Evolutionary conservation across 2,888 invertebrate species (phyloP).

Genomic region (Ectropis crepuscularia): DNA sequence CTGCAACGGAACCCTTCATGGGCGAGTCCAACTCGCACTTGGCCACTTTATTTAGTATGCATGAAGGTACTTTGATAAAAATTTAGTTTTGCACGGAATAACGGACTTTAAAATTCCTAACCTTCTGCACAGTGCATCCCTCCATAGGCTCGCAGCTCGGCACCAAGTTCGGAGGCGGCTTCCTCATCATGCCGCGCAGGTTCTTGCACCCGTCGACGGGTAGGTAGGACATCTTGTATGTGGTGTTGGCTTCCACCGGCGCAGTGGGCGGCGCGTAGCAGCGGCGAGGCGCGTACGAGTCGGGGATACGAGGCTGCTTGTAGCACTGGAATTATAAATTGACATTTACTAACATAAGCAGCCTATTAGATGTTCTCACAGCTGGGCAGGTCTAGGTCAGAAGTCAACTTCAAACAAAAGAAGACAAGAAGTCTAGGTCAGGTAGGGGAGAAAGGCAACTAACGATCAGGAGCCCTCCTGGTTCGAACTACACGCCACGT

Average conservation of each 20-base stretch:
- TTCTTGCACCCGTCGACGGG: conserved; percentile 74
- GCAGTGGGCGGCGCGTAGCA: conserved; percentile 84
- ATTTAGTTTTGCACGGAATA: too few species aligned
- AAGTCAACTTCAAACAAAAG: too few species aligned
- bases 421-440: too few species aligned
- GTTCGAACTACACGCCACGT: too few species aligned
- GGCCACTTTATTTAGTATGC: too few species aligned
- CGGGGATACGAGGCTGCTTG: conserved; percentile 84
- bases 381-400: too few species aligned
- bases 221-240: conserved; percentile 87
- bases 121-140: conserved; percentile 72
- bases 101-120: too few species aligned
- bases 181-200: conserved; percentile 66
- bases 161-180: conserved; percentile 66
- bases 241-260: conserved; percentile 85
- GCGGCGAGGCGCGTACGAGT: conserved; percentile 83
- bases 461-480: too few species aligned
- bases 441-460: too few species aligned
- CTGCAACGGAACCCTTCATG: too few species aligned
- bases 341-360: not conserved
- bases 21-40: too few species aligned
- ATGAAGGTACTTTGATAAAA: too few species aligned
- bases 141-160: conserved; percentile 79
- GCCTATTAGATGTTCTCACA: not conserved
- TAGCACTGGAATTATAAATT: conserved; percentile 65